Evolutionary conservation across 2,113 vertebrate genomes (phyloP).

Genomic region (Potamarius usumacintae): DNA sequence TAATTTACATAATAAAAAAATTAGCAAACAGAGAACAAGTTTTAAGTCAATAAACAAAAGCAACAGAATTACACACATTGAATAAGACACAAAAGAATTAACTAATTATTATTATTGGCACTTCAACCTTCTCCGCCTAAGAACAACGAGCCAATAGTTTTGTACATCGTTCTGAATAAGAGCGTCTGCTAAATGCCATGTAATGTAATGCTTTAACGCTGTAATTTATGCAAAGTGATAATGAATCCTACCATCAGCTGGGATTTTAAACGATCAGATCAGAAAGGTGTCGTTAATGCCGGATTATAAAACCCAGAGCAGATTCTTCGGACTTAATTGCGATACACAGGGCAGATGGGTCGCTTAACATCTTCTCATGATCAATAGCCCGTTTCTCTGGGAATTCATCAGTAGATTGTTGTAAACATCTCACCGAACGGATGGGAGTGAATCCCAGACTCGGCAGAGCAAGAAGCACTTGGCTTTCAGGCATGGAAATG

Average conservation of each 20-base stretch:
- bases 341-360: background rate
- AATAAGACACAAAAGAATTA: no score
- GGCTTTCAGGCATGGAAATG: constrained; percentile 37
- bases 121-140: background rate
- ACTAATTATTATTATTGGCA: no score
- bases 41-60: no score
- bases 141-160: background rate
- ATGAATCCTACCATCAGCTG: background rate
- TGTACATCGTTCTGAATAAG: background rate
- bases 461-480: constrained; percentile 8
- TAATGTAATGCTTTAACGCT: no score
- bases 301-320: background rate
- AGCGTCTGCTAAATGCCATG: no score
- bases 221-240: no score
- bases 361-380: constrained; percentile 19
- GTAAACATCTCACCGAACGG: background rate
- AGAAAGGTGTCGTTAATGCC: background rate
- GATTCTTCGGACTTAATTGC: background rate
- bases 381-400: constrained; percentile 7
- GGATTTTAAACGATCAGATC: background rate
- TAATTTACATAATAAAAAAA: no score
- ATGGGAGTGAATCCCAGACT: background rate
- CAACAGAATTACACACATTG: no score
- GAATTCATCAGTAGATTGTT: background rate
- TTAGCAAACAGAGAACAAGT: no score